Conservation (phyloP, 2,113 vertebrate genomes). For the Clupea harengus region DNA sequence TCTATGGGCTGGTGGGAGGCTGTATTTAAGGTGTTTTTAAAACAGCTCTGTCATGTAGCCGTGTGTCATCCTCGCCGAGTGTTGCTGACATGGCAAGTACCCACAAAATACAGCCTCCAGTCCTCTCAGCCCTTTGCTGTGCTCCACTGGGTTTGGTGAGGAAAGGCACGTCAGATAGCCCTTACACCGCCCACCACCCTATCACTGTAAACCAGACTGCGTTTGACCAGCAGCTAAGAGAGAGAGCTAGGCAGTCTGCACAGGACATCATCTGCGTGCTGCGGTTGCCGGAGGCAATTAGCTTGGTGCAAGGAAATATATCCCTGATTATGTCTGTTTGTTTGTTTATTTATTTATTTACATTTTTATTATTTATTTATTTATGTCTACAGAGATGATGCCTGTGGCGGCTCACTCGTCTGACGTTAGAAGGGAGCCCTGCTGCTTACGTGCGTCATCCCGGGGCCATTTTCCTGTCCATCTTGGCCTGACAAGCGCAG, state of each 20-base stretch:
- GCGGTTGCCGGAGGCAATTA: background rate
- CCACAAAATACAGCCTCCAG: background rate
- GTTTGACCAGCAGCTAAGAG: background rate
- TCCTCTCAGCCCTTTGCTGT: background rate
- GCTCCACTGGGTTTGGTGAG: background rate
- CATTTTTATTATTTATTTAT: slow-evolving; percentile 12
- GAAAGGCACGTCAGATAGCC: too few species aligned
- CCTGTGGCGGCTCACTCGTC: background rate
- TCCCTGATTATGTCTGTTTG: background rate
- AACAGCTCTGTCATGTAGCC: background rate
- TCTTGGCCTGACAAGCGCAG: background rate
- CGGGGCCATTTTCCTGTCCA: background rate
- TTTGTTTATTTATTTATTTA: slow-evolving; percentile 23
- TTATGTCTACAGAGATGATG: background rate
- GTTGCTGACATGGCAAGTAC: background rate
- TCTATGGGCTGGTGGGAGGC: background rate
- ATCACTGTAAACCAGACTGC: too few species aligned
- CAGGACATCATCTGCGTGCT: background rate
- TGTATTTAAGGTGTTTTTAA: background rate
- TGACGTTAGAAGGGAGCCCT: background rate
- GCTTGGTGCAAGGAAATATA: background rate
- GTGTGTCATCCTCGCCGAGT: background rate
- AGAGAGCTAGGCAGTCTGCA: too few species aligned
- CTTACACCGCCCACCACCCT: background rate
- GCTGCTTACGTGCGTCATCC: background rate